Evolutionary conservation across 2,797 vertebrate genomes (phyloP), one percentile per base, ranked within the genome.

Genomic region (Aphelocoma californica): DNA sequence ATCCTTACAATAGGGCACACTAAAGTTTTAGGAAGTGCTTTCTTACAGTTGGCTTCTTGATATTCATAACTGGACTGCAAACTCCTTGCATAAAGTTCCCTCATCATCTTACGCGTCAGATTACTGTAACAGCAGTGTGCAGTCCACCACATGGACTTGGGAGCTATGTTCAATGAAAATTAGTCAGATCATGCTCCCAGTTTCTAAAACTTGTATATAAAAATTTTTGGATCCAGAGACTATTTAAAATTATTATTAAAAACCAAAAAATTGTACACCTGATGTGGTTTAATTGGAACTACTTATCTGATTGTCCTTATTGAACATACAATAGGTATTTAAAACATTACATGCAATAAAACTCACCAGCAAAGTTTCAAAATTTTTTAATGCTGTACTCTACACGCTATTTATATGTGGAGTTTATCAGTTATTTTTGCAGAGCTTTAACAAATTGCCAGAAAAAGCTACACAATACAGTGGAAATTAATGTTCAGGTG

Each of bases 211-310:
- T 1, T 38, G 12, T 44, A 6, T 8, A 7, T 36, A 26, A 77
- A 71, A 72, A 11, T 12, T 21, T 20, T 26, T 0, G 0, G 24
- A 42, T 61, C 25, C n/a, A 45, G 29, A 66, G 74, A 73, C 2
- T 34, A 24, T 70, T 80, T 8, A 14, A 70, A 93, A 81, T 47
- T 18, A 10, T 50, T 56, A 18, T 57, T 51, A 13, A 36, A 57
- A 70, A 57, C 16, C 42, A 44, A 14, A 9, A 32, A 42, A 60
- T 74, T 74, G 2, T 18, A 40, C 7, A 62, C 8, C 32, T 77
- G 18, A 58, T 17, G 20, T 6, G 3, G 2, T 57, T 77, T 80
- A 73, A 54, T 34, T 9, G 2, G 23, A 67, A 64, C 4, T 26
- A 80, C 51, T 65, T 36, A 42, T 64, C 61, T 73, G 17, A 25